phyloP scores from a whole-genome alignment of 2,797 vertebrate species.

The Hoplostethus atlanticus region DNA sequence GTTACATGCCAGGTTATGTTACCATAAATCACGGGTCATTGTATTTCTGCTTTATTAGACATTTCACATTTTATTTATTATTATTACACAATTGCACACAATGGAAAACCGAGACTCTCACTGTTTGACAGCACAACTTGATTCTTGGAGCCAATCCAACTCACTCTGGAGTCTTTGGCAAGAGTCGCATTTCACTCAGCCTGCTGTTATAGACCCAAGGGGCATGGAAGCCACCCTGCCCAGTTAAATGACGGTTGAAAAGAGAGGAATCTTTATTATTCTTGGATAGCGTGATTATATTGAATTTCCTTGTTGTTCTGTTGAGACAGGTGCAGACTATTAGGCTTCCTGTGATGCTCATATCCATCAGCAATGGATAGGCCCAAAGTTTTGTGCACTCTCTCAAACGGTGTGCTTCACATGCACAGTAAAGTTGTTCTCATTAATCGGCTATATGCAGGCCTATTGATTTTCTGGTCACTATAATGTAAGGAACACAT shows the following conservation, averaged over 20 bases:
- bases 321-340: constrained; percentile 58
- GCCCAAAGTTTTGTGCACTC: constrained; percentile 7
- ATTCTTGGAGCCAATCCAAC: constrained; percentile 26
- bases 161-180: constrained; percentile 33
- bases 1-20: no score
- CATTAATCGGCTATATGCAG: constrained; percentile 23
- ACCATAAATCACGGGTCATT: no score
- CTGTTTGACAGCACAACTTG: constrained; percentile 18
- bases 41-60: no score
- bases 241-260: constrained; percentile 31
- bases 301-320: constrained; percentile 45
- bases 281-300: constrained; percentile 21
- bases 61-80: no score
- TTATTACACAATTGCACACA: no score
- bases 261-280: constrained; percentile 29
- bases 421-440: constrained; percentile 6
- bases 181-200: constrained; percentile 44
- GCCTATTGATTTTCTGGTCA: no score
- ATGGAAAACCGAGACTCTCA: constrained; percentile 19
- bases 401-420: neutral
- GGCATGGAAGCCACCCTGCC: constrained; percentile 1
- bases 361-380: neutral
- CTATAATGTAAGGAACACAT: no score
- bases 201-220: constrained; percentile 21
- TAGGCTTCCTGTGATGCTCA: constrained; percentile 20